Base-by-base conservation (phyloP, 2,113 vertebrate genomes). In the Galeopterus variegatus region DNA sequence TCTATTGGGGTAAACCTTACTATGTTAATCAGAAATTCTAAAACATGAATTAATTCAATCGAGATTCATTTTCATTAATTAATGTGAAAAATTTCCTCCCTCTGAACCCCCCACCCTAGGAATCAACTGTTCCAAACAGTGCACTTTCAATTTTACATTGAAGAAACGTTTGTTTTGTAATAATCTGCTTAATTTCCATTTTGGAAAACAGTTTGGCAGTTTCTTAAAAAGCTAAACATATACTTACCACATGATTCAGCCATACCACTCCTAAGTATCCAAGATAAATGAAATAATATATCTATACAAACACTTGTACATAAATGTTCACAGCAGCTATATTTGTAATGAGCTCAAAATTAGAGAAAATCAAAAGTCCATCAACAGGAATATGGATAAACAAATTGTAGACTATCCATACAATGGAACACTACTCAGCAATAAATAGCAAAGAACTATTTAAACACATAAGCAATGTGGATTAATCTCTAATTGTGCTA, bases 151-250 rank as follows among this genome's bases (percentile, higher is more conserved):
- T 45, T 89, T 93, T 60, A 60, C 13, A 19, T 28, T 73, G n/a
- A 97, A 88, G 56, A 77, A 84, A 88, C 62, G 4, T 58, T 82
- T 94, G 18, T 72, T 93, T 50, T 88, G 26, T 36, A 93, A 60
- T 5, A 45, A 62, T 77, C 36, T 83, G 54, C 67, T 79, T 54
- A n/a, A 54, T 79, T 97, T 95, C 21, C 19, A 93, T 60, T 88
- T 88, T 62, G 45, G 86, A 93, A 93, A 77, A 50, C 6, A 80
- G 2, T 79, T 28, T 41, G 33, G 36, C 17, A 84, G 7, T 84
- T 24, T 93, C 41, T 80, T 58, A 48, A 70, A 69, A 88, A 80
- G 14, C 41, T 50, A 70, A 64, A 41, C 24, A n/a, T 26, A 45
- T 1, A 28, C 23, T 50, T 45, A 54, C 17, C 2, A 50, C 64